Evolutionary conservation across 2,888 invertebrate species (phyloP), one percentile per base, ranked within the genome.

Genomic region (Archaeoteleia sp.): DNA sequence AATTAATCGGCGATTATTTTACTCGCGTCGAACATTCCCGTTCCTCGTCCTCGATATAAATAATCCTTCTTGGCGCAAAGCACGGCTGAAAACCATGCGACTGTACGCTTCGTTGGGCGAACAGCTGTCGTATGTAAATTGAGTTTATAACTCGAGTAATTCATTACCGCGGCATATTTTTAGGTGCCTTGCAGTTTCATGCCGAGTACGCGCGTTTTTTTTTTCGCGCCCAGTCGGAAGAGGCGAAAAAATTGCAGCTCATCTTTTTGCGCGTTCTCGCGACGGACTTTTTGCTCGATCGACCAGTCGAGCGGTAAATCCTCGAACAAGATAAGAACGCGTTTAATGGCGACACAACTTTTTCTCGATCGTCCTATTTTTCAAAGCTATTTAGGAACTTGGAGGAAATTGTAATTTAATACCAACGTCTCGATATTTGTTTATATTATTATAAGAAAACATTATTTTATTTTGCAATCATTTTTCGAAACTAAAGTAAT

Each of bases 71-170:
- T 39, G 5, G 57, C 10, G 58, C 30, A 48, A 48, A 54, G 13
- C 55, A 53, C 51, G 57, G 3, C 32, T 62, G 30, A 34, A 62
- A 62, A 57, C 51, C 51, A 46, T 54, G 58, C 14, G 48, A 66
- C 32, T 42, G 20, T 45, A 60, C 45, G 45, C 60, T 60, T 43
- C 29, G 30, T 54, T 46, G 49, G 25, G 6, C 58, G 37, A 66
- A 53, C 65, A 66, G 39, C 65, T 66, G 66, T 53, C 66, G 54
- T 66, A 66, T 66, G 66, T 48, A 48, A 66, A 67, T 67, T 14
- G 27, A 55, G 54, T 58, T 66, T 63, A 49, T 30, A 43, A 37
- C 57, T 17, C 39, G 12, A 20, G 40, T 46, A 51, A 65, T 65
- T 34, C 51, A 58, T 65, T 58, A 43, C 20, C 23, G 25, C 27